Percentiles rank a stretch among this genome's conserved stretches.
phyloP scores from a whole-genome alignment of 2,888 invertebrate species.

The Catocala sponsa region DNA sequence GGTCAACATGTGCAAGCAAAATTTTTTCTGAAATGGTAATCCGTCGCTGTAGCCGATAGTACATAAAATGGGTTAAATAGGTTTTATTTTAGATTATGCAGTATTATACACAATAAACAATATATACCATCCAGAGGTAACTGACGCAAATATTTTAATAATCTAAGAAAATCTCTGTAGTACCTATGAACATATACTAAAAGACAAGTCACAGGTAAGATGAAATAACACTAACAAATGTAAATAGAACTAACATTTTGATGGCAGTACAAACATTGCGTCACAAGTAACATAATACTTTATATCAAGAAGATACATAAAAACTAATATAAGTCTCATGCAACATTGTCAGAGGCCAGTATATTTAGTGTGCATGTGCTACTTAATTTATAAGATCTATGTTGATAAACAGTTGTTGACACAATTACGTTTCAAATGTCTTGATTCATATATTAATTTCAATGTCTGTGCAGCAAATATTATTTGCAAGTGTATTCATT shows the following conservation, averaged over 20 bases:
- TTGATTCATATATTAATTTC: conserved; percentile 17
- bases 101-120: no score
- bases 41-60: no score
- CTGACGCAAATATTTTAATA: no score
- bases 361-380: conserved; percentile 36
- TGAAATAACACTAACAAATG: no score
- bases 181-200: no score
- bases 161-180: no score
- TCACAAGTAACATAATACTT: conserved; percentile 5
- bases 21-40: no score
- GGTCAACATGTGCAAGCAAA: no score
- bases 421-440: conserved; percentile 41
- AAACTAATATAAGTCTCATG: conserved; percentile 14
- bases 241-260: neutral
- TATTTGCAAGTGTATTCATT: conserved; percentile 2
- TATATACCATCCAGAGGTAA: no score
- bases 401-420: conserved; percentile 35
- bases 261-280: neutral
- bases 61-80: no score
- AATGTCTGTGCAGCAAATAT: conserved; percentile 1
- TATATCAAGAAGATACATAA: conserved; percentile 4
- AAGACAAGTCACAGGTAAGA: no score
- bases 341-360: conserved; percentile 41
- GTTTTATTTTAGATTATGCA: no score
- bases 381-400: conserved; percentile 28